phyloP scores from a whole-genome alignment of 2,797 vertebrate species.

The Silurus aristotelis region DNA sequence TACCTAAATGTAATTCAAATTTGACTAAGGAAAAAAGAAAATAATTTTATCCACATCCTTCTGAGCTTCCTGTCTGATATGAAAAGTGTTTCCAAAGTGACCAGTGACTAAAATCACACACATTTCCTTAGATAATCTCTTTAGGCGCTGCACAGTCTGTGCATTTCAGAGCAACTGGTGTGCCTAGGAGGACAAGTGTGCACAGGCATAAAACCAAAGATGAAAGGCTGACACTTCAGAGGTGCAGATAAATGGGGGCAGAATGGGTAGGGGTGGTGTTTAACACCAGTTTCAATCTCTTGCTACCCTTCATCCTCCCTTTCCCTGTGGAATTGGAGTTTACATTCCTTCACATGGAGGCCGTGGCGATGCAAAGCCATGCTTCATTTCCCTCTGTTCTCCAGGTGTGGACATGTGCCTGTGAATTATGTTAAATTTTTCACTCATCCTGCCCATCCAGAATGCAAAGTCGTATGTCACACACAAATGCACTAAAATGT shows the following conservation, averaged over 20 bases:
- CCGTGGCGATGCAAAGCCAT: constrained; percentile 54
- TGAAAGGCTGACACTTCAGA: constrained; percentile 47
- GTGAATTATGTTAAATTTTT: constrained; percentile 24
- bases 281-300: constrained; percentile 1
- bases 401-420: constrained; percentile 51
- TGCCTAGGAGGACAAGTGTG: constrained; percentile 50
- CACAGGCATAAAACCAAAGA: constrained; percentile 50
- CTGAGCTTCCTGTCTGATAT: background rate
- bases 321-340: constrained; percentile 53
- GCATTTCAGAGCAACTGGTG: background rate
- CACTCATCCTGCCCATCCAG: constrained; percentile 25
- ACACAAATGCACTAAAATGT: constrained; percentile 19
- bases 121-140: background rate
- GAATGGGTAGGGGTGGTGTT: constrained; percentile 24
- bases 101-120: background rate
- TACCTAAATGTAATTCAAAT: background rate
- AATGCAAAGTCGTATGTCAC: constrained; percentile 48
- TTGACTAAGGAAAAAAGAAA: background rate
- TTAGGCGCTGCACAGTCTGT: background rate
- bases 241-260: constrained; percentile 35
- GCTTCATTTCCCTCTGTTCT: constrained; percentile 47
- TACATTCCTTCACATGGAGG: constrained; percentile 63
- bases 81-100: background rate
- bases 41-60: background rate
- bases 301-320: constrained; percentile 11